Evolutionary conservation across 2,113 vertebrate species (phyloP), one percentile per base, ranked within the genome.

Genomic region (Candoia aspera): DNA sequence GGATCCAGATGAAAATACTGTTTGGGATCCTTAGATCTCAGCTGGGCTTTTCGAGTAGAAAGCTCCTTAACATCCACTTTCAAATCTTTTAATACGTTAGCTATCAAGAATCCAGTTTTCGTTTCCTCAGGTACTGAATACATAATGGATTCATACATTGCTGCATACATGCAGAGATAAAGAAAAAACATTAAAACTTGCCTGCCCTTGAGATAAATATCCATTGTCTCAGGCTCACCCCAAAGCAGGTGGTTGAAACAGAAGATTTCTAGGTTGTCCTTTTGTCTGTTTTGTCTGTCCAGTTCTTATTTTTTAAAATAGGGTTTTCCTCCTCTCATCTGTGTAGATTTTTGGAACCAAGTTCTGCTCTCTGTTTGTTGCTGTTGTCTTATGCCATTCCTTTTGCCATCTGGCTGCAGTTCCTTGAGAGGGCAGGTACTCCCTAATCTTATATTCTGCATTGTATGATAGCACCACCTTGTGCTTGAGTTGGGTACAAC

Each of bases 241-340:
- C 42, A 12, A 53, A n/a, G 19, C 4, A 54, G 46, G 24, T 86
- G 33, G 15, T n/a, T 86, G 10, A 54, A 33, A 64, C 10, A 54
- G 3, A 1, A 62, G 58, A 10, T 73, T 60, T n/a, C 55, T 90
- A n/a, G 23, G 13, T 12, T 13, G 8, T 29, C 6, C 24, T 8
- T 24, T 62, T 86, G 53, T 24, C 6, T 88, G n/a, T 17, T 57
- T 60, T 86, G 11, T 62, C 64, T 89, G 97, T 96, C 92, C 96
- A 33, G 64, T 60, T 46, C 49, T 64, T 54, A 49, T 21, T 53
- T 89, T 68, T 42, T n/a, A 57, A 55, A 57, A 57, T 33, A 54
- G 49, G 6, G n/a, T 11, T 21, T 26, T 83, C 54, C 37, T 91
- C 53, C 15, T 90, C 23, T n/a, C n/a, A 60, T 29, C 8, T 57